Evolutionary conservation across 2,113 vertebrate genomes (phyloP).

Genomic region (Asarcornis scutulata): DNA sequence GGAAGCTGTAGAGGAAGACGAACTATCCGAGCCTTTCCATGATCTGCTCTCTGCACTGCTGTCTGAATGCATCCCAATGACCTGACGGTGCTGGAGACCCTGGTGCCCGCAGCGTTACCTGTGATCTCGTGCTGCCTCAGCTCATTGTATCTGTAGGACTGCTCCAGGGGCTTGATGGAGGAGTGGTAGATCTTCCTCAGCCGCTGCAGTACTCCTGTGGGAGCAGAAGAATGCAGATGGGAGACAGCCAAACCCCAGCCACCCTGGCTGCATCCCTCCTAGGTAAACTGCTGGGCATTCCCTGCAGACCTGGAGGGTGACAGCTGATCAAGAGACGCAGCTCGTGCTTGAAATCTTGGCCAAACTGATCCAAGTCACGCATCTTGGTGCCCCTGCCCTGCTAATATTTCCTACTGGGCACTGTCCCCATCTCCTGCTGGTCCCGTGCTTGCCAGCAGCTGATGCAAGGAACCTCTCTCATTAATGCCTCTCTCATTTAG

Average conservation of each 20-base stretch:
- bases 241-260: not conserved
- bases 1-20: not conserved
- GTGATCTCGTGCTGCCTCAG: conserved; percentile 97
- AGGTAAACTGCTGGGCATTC: not conserved
- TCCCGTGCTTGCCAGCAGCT: not conserved
- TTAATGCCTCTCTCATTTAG: not conserved
- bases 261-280: not conserved
- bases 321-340: not conserved
- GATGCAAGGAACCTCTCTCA: not conserved
- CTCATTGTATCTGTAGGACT: conserved; percentile 97
- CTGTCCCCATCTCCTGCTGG: not conserved
- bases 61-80: not conserved
- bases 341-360: not conserved
- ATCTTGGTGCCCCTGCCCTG: not conserved
- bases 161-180: conserved; percentile 95
- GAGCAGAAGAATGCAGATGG: not conserved
- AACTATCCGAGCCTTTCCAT: not conserved
- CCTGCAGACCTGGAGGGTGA: not conserved
- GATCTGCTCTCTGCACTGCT: not conserved
- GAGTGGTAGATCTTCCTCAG: conserved; percentile 94
- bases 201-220: conserved; percentile 82
- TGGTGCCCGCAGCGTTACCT: conserved; percentile 73
- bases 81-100: not conserved
- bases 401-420: not conserved
- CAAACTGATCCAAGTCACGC: not conserved